Base-by-base conservation (phyloP, 2,113 vertebrate genomes). In the Scophthalmus maximus region DNA sequence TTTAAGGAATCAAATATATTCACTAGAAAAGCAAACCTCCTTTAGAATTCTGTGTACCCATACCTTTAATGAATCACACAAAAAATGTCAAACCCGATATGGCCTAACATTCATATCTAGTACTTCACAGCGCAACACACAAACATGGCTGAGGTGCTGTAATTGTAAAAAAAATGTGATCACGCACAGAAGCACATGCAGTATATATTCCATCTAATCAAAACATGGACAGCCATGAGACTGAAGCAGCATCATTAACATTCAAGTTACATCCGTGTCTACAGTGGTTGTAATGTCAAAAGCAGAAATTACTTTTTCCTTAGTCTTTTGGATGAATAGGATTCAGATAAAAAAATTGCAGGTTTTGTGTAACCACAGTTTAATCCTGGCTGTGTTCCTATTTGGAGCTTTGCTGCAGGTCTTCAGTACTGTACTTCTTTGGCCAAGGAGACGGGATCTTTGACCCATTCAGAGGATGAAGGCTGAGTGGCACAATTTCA, bases 401-500 rank as follows among this genome's bases (percentile, higher is more conserved):
- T 56, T 78, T 56, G 59, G 64, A 76, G 56, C 44, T 70, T 32
- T 52, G 34, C 52, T 27, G 20, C 50, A 58, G 57, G 46, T 76
- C 76, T 59, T 22, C 49, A 78, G 51, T 38, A 58, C 60, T 69
- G 30, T 59, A 15, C 40, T 50, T 68, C 49, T 68, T 36, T 56
- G 40, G 61, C 76, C 30, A 27, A 46, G 42, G 30, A 78, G 40
- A 74, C 2, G 0, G 53, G 72, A 62, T 85, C 27, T 74, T 85
- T 79, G 79, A 81, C 72, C 76, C 73, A 66, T 81, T 82, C 62
- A 81, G 47, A 47, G 26, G 32, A 71, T 23, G 50, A 73, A 60
- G 72, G 70, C 34, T 17, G 46, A 57, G 40, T 42, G 34, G 66
- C 40, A 58, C 56, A 61, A 47, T 83, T 81, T 79, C 38, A 50